phyloP scores from a whole-genome alignment of 2,888 invertebrate species.

The Therioaphis trifolii region DNA sequence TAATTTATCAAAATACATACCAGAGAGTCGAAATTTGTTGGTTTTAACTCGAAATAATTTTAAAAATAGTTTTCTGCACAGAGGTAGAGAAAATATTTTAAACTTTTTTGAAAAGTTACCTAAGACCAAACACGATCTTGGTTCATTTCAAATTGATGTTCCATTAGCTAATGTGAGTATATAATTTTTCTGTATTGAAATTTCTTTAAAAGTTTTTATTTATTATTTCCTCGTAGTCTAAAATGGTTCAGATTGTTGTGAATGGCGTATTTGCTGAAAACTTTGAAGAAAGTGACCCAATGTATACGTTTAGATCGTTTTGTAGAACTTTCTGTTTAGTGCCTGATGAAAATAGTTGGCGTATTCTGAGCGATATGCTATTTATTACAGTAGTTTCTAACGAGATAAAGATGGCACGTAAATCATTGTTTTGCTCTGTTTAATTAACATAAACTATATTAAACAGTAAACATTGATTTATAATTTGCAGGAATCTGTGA shows the following conservation, averaged over 20 bases:
- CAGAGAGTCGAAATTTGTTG: slow-evolving; percentile 78
- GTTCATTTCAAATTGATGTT: slow-evolving; percentile 89
- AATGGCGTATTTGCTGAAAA: slow-evolving; percentile 87
- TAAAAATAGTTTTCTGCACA: slow-evolving; percentile 77
- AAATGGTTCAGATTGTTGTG: slow-evolving; percentile 83
- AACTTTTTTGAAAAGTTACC: slow-evolving; percentile 86
- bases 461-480: not conserved
- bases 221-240: slow-evolving; percentile 71
- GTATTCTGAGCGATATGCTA: slow-evolving; percentile 87
- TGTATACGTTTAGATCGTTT: slow-evolving; percentile 73
- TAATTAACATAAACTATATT: not conserved
- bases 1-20: slow-evolving; percentile 74
- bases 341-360: slow-evolving; percentile 82
- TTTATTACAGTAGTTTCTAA: slow-evolving; percentile 81
- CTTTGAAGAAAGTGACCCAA: slow-evolving; percentile 70
- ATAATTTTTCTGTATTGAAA: not conserved
- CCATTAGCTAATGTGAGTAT: slow-evolving; percentile 77
- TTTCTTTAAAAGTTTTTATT: not conserved
- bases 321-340: slow-evolving; percentile 82
- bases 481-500: slow-evolving; percentile 10
- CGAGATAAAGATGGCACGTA: slow-evolving; percentile 71
- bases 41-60: slow-evolving; percentile 72
- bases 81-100: slow-evolving; percentile 82
- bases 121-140: slow-evolving; percentile 84
- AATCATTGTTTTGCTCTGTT: not conserved